Percentiles rank a stretch among this genome's conserved stretches.
These are phyloP conservation scores for Ceraclea dissimilis DNA, from an alignment of 2,888 invertebrate genomes.

Conservation along the genomic window DNA sequence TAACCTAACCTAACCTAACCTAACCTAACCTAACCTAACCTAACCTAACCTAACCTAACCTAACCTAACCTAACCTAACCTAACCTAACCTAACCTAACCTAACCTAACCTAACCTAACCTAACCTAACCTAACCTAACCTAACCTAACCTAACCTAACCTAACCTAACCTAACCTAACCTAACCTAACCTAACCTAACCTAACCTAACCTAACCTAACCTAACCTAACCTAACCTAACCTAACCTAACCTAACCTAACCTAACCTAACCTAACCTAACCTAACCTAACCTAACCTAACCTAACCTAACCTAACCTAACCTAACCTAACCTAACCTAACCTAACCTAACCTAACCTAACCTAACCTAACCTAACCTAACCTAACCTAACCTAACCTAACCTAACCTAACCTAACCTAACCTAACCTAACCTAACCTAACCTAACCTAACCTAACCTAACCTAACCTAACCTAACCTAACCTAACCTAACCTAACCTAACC, in stretches of 20 bases:
- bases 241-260: neutral
- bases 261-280: neutral
- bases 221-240: neutral
- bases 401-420: neutral
- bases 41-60: too few relatives aligned
- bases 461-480: neutral
- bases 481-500: neutral
- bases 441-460: neutral
- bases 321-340: neutral
- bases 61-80: too few relatives aligned
- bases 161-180: too few relatives aligned
- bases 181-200: too few relatives aligned
- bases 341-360: neutral
- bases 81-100: too few relatives aligned
- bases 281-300: neutral
- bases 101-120: too few relatives aligned
- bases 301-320: neutral
- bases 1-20: too few relatives aligned
- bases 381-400: neutral
- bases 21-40: too few relatives aligned
- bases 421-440: neutral
- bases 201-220: neutral
- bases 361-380: neutral
- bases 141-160: too few relatives aligned
- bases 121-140: too few relatives aligned